Evolutionary conservation across 1,140 invertebrate genomes (phyloP).

Genomic region (Diabrotica virgifera): DNA sequence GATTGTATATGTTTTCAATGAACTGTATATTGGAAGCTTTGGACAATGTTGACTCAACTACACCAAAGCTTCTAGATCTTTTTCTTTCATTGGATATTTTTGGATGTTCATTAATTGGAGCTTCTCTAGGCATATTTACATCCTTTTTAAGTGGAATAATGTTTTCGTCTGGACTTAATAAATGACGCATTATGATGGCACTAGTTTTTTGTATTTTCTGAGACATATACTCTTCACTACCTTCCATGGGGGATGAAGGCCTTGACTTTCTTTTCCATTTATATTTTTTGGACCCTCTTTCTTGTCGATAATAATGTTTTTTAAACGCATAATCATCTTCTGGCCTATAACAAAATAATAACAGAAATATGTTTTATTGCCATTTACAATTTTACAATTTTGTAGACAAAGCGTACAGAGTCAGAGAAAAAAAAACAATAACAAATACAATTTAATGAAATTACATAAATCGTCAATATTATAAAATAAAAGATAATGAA

Average conservation of each 20-base stretch:
- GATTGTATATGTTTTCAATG: neutral
- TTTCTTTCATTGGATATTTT: conserved; percentile 1
- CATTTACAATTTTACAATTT: too few relatives aligned
- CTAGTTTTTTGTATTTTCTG: conserved; percentile 39
- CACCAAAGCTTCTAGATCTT: neutral
- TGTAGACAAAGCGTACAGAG: too few relatives aligned
- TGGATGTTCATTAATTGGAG: neutral
- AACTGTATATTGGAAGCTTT: conserved; percentile 6
- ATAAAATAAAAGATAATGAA: too few relatives aligned
- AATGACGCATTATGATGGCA: conserved; percentile 39
- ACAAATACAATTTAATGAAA: too few relatives aligned
- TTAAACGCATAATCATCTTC: neutral
- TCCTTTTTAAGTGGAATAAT: conserved; percentile 7
- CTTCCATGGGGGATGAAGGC: conserved; percentile 33
- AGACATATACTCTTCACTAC: conserved; percentile 39
- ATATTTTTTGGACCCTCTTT: neutral
- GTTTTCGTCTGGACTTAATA: conserved; percentile 32
- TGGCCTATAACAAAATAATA: too few relatives aligned
- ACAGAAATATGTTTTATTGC: too few relatives aligned
- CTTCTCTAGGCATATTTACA: conserved; percentile 5
- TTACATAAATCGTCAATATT: too few relatives aligned
- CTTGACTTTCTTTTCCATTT: conserved; percentile 8
- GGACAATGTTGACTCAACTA: conserved; percentile 7
- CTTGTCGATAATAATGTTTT: neutral
- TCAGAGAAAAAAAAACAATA: too few relatives aligned